Conservation (phyloP, 2,888 invertebrate genomes). For the Cynaeus angustus region DNA sequence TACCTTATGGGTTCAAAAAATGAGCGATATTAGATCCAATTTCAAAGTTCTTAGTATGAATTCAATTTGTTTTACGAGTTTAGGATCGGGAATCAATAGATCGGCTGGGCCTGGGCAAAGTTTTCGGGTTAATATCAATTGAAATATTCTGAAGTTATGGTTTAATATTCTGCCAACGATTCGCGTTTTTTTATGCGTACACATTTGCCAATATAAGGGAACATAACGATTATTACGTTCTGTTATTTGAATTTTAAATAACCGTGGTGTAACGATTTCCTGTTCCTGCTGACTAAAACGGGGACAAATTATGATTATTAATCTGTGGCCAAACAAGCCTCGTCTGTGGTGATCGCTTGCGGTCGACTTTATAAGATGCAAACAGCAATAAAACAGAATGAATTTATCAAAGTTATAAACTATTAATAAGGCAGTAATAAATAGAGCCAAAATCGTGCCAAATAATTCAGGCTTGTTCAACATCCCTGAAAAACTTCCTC, state of each 20-base stretch:
- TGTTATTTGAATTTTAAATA: slow-evolving; percentile 52
- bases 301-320: slow-evolving; percentile 28
- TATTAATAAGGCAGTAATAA: slow-evolving; percentile 42
- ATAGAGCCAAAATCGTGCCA: slow-evolving; percentile 56
- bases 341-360: slow-evolving; percentile 19
- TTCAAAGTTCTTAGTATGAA: slow-evolving; percentile 56
- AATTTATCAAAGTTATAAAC: slow-evolving; percentile 45
- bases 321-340: slow-evolving; percentile 12
- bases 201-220: slow-evolving; percentile 49
- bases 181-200: slow-evolving; percentile 49
- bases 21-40: slow-evolving; percentile 56
- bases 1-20: slow-evolving; percentile 44
- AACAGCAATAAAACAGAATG: slow-evolving; percentile 21
- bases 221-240: slow-evolving; percentile 49
- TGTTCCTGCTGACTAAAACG: slow-evolving; percentile 20
- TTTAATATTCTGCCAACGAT: slow-evolving; percentile 57
- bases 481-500: slow-evolving; percentile 54
- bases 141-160: slow-evolving; percentile 60
- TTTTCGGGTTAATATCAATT: slow-evolving; percentile 61
- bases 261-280: slow-evolving; percentile 31
- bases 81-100: slow-evolving; percentile 60
- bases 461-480: slow-evolving; percentile 59
- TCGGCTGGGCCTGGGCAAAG: slow-evolving; percentile 53
- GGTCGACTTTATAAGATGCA: slow-evolving; percentile 27
- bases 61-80: slow-evolving; percentile 57